Percentiles rank a stretch among this genome's conserved stretches.
Conservation (phyloP, 1,140 invertebrate species). For the Papilio polytes region DNA sequence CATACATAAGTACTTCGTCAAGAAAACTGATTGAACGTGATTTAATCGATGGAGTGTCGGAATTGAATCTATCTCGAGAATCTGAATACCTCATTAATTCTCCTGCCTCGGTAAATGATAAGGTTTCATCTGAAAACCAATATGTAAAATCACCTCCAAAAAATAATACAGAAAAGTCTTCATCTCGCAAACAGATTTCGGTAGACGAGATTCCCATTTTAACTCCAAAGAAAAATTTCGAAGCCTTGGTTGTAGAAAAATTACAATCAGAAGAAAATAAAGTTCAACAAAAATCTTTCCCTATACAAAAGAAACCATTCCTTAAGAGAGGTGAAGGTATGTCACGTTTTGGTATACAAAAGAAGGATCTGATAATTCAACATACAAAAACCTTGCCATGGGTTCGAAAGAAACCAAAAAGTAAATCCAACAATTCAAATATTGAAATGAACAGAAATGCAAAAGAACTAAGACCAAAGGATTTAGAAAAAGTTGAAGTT, state of each 20-base stretch:
- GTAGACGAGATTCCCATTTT: conserved; percentile 79
- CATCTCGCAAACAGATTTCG: conserved; percentile 61
- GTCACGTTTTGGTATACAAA: conserved; percentile 69
- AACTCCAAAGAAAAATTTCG: conserved; percentile 76
- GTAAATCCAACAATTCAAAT: conserved; percentile 38
- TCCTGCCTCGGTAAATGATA: conserved; percentile 57
- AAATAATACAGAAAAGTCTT: conserved; percentile 22
- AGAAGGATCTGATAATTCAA: conserved; percentile 70
- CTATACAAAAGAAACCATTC: conserved; percentile 59
- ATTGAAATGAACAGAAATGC: conserved; percentile 32
- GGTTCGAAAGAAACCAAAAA: conserved; percentile 54
- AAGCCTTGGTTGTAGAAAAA: conserved; percentile 69
- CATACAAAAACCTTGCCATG: conserved; percentile 75
- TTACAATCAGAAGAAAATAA: conserved; percentile 57
- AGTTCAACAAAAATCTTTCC: conserved; percentile 41
- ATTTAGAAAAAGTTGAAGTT: conserved; percentile 42
- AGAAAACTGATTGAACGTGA: conserved; percentile 57
- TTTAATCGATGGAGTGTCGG: conserved; percentile 71
- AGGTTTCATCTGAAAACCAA: conserved; percentile 41
- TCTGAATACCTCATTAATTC: conserved; percentile 68
- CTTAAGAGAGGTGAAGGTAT: conserved; percentile 72
- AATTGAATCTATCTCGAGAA: conserved; percentile 74
- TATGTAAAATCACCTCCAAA: conserved; percentile 10
- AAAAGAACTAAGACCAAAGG: conserved; percentile 41
- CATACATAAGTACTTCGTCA: conserved; percentile 43